phyloP scores from a whole-genome alignment of 2,888 invertebrate species.

The Mongoloraphidia duomilia region DNA sequence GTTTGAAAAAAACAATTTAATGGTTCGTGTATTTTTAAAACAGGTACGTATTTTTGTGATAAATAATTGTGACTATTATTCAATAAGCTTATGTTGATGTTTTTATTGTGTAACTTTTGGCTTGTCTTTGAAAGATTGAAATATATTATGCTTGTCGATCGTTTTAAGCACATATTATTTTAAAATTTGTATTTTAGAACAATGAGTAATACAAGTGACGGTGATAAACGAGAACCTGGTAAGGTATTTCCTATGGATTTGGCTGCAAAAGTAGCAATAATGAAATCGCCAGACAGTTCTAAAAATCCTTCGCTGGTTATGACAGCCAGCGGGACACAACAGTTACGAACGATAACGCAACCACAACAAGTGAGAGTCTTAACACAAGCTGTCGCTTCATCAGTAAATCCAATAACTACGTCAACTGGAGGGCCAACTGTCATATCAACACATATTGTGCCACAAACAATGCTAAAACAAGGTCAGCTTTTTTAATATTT shows the following conservation, averaged over 20 bases:
- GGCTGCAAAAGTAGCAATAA: conserved; percentile 35
- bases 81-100: too few relatives aligned
- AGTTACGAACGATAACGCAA: conserved; percentile 20
- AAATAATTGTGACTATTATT: too few relatives aligned
- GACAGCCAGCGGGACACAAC: conserved; percentile 20
- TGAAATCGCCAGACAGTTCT: conserved; percentile 30
- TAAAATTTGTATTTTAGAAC: conserved; percentile 9
- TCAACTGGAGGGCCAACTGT: conserved; percentile 25
- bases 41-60: too few relatives aligned
- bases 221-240: conserved; percentile 37
- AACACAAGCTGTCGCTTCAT: conserved; percentile 22
- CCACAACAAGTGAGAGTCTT: conserved; percentile 25
- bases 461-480: conserved; percentile 38
- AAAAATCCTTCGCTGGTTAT: conserved; percentile 26
- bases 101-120: too few relatives aligned
- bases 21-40: too few relatives aligned
- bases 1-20: too few relatives aligned
- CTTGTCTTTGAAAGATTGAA: too few relatives aligned
- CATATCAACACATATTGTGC: conserved; percentile 31
- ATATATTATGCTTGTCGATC: too few relatives aligned
- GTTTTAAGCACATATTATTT: too few relatives aligned
- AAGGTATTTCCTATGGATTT: conserved; percentile 39
- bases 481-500: conserved; percentile 19
- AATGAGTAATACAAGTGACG: conserved; percentile 32
- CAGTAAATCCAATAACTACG: conserved; percentile 21